Evolutionary conservation across 2,113 vertebrate species (phyloP).

Genomic region (Aramus guarauna): DNA sequence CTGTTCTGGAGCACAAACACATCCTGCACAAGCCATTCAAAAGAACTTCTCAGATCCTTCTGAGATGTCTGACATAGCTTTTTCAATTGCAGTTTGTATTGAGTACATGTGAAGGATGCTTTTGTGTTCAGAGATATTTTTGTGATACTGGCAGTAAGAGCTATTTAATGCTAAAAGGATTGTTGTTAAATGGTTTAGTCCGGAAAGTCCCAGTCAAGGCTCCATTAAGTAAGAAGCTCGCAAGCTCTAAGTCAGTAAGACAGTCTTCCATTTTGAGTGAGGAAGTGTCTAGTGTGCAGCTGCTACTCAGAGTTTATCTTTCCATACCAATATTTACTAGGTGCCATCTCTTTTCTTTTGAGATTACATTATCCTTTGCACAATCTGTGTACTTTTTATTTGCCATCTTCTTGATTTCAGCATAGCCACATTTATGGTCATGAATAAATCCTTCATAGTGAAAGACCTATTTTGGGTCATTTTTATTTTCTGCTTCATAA

Average conservation of each 20-base stretch:
- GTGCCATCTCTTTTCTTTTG: not conserved
- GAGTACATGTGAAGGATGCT: not conserved
- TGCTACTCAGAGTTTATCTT: slow-evolving; percentile 19
- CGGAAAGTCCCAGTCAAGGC: not conserved
- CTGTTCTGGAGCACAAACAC: slow-evolving; percentile 20
- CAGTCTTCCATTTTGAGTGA: slow-evolving; percentile 12
- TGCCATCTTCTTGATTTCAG: not conserved
- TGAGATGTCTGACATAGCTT: not conserved
- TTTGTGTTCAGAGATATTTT: not conserved
- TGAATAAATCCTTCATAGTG: not conserved
- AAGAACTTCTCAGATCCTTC: not conserved
- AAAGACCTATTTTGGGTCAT: not conserved
- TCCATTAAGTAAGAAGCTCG: slow-evolving; percentile 1
- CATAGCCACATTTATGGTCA: not conserved
- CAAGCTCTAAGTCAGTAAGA: slow-evolving; percentile 9
- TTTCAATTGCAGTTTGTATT: not conserved
- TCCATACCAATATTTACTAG: slow-evolving; percentile 1
- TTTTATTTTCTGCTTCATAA: slow-evolving; percentile 36
- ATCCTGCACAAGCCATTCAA: not conserved
- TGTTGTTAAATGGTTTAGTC: slow-evolving; percentile 35
- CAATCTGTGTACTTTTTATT: slow-evolving; percentile 33
- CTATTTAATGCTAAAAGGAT: slow-evolving; percentile 5
- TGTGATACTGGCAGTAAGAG: not conserved
- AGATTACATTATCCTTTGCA: not conserved
- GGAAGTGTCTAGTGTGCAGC: not conserved